These are phyloP conservation scores for Onthophagus sagittarius DNA, from an alignment of 2,888 invertebrate genomes.

Conservation along the genomic window DNA sequence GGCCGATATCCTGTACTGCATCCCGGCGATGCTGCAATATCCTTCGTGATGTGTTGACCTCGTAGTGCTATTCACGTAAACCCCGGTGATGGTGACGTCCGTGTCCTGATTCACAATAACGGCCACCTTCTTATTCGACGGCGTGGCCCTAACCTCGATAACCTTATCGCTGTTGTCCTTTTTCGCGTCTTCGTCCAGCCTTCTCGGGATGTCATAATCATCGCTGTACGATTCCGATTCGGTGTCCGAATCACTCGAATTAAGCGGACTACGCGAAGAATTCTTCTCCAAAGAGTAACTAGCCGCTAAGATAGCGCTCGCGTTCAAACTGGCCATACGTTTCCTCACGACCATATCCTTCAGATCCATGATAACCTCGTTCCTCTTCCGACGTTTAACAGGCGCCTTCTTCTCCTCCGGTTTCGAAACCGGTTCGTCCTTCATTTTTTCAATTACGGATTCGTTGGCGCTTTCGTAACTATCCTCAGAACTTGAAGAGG, in stretches of 20 bases:
- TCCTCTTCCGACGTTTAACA: constrained; percentile 56
- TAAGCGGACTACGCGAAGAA: constrained; percentile 52
- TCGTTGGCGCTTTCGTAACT: constrained; percentile 27
- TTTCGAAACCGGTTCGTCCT: constrained; percentile 42
- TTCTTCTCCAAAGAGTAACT: constrained; percentile 73
- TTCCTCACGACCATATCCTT: constrained; percentile 86
- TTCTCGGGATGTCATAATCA: constrained; percentile 45
- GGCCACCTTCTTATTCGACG: constrained; percentile 61
- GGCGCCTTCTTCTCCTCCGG: constrained; percentile 50
- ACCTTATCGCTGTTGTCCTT: constrained; percentile 48
- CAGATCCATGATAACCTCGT: constrained; percentile 70
- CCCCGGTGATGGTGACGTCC: constrained; percentile 83
- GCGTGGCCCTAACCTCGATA: constrained; percentile 45
- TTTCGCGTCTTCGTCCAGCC: constrained; percentile 51
- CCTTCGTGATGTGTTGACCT: constrained; percentile 75
- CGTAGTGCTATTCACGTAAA: constrained; percentile 73
- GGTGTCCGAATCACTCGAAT: constrained; percentile 55
- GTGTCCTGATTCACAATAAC: constrained; percentile 83
- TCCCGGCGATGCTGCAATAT: constrained; percentile 77
- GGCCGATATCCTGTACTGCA: constrained; percentile 85
- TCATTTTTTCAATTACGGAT: constrained; percentile 32
- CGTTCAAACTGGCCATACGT: constrained; percentile 88
- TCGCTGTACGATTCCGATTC: constrained; percentile 51
- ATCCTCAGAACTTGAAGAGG: constrained; percentile 51
- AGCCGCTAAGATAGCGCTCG: constrained; percentile 84